A percentile compares a stretch with the other conserved stretches of the same genome.
phyloP scores from a whole-genome alignment of 1,140 invertebrate species.

The Lordiphosa stackelbergi region DNA sequence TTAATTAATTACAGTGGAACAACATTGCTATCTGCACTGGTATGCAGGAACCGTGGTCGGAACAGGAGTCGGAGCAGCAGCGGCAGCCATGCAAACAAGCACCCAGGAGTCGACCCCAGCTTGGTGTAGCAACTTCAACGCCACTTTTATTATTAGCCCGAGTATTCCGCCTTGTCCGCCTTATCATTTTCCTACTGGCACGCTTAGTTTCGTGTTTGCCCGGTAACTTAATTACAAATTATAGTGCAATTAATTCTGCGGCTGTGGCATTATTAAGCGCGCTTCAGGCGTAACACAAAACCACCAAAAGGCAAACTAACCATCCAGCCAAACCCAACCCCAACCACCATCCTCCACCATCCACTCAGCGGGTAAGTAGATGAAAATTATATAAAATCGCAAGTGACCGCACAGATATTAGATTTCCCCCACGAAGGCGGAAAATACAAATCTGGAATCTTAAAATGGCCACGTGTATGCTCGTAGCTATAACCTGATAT shows the following conservation, averaged over 20 bases:
- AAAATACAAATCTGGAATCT: slow-evolving; percentile 77
- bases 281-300: slow-evolving; percentile 48
- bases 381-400: slow-evolving; percentile 35
- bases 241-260: slow-evolving; percentile 75
- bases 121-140: not conserved
- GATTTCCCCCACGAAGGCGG: no score
- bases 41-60: slow-evolving; percentile 8
- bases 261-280: slow-evolving; percentile 63
- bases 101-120: no score
- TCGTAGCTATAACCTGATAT: slow-evolving; percentile 95
- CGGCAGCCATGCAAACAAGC: no score
- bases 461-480: slow-evolving; percentile 94
- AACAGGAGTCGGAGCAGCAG: not conserved
- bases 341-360: no score
- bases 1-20: slow-evolving; percentile 70
- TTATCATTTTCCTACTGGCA: no score
- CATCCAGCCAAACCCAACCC: no score
- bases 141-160: slow-evolving; percentile 50
- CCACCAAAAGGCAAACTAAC: slow-evolving; percentile 20
- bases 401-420: slow-evolving; percentile 18
- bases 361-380: slow-evolving; percentile 40
- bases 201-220: slow-evolving; percentile 48
- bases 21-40: slow-evolving; percentile 43
- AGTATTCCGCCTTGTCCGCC: not conserved
- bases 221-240: slow-evolving; percentile 75